Conservation (phyloP, 2,113 vertebrate species). For the Xyliphius kryptos region DNA sequence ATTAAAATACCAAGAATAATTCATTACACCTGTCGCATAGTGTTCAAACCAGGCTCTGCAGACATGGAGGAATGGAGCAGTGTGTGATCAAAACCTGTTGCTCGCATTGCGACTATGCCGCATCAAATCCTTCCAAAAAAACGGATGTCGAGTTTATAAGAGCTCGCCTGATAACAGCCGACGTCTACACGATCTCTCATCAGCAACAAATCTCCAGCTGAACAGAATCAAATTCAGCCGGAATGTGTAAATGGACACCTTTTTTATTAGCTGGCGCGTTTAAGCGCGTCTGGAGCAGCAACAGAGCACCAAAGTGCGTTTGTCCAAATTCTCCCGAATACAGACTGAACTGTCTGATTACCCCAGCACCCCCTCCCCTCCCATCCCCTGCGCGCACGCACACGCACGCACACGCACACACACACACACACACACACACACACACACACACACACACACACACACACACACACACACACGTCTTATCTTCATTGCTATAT, state of each 20-base stretch:
- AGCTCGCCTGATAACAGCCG: slow-evolving; percentile 39
- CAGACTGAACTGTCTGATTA: slow-evolving; percentile 20
- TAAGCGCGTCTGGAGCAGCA: slow-evolving; percentile 34
- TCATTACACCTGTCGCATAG: too few relatives aligned
- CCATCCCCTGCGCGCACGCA: too few relatives aligned
- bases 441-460: too few relatives aligned
- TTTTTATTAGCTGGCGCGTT: slow-evolving; percentile 35
- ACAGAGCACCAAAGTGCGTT: not conserved
- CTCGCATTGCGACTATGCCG: slow-evolving; percentile 36
- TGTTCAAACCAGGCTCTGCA: too few relatives aligned
- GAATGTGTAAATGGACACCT: slow-evolving; percentile 55
- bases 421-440: too few relatives aligned
- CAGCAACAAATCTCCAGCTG: slow-evolving; percentile 36
- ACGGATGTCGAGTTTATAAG: not conserved
- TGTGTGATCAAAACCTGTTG: not conserved
- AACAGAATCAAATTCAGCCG: slow-evolving; percentile 54
- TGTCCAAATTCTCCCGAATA: not conserved
- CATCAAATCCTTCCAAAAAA: slow-evolving; percentile 23
- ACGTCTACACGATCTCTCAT: slow-evolving; percentile 42
- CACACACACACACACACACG: too few relatives aligned
- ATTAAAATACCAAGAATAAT: too few relatives aligned
- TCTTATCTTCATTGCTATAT: too few relatives aligned
- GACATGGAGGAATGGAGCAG: not conserved
- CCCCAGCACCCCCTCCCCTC: not conserved
- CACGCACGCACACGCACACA: too few relatives aligned